Base-by-base conservation (phyloP, 1,140 invertebrate species). In the Solen grandis region DNA sequence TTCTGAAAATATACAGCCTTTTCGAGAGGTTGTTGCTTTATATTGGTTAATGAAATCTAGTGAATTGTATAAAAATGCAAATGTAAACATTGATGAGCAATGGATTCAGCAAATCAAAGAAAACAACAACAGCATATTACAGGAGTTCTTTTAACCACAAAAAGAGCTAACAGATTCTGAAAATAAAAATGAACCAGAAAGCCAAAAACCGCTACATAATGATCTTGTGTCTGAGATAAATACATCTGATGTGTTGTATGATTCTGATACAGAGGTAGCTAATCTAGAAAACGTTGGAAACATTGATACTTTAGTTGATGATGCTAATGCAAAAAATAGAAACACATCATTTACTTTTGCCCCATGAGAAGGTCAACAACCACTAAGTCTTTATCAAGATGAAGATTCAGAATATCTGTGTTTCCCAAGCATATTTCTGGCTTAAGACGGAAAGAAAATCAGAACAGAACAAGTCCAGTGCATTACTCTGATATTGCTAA, bases 401-500 rank as follows among this genome's bases (percentile, higher is more conserved):
- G 33, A 54, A 66, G 38, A 74, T 66, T 65, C 79, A 16, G 79
- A 81, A 66, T 63, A 41, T 25, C 35, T 81, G 5, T 59, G 54
- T 38, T 81, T 81, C 52, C 62, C 79, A n/a, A 54, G 16, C 29
- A 81, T 81, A 66, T 81, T 57, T 65, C 57, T 68, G 79, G 79
- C 4, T 41, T 74, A 66, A 73, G 59, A 36, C 13, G 79, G 63
- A 33, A 10, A 3, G 55, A 63, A 5, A 52, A 72, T 73, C 25
- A 36, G 59, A 52, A 75, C 22, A 46, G 79, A 74, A 55, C 27
- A 41, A n/a, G 36, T 3, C 69, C 69, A 19, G 79, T 81, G 19
- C 29, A 81, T 57, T 81, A 81, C 52, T 74, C 68, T 81, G 78
- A 81, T 16, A 73, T 81, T 52, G 50, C 50, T 55, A 81, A 81